Evolutionary conservation across 2,797 vertebrate genomes (phyloP), one percentile per base, ranked within the genome.

Genomic region (Vespertilio murinus): DNA sequence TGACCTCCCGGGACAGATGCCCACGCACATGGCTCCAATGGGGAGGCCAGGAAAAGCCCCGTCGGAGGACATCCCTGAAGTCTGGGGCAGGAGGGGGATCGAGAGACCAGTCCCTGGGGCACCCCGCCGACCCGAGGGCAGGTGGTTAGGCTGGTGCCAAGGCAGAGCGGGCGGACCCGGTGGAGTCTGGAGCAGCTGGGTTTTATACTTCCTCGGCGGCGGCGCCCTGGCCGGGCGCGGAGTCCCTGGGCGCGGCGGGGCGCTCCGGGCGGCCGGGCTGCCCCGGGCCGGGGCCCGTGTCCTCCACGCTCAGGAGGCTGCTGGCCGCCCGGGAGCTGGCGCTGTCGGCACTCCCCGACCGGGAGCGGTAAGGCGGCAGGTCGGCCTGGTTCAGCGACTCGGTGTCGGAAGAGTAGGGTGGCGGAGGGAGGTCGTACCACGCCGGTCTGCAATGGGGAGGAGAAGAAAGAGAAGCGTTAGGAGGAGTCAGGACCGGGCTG

Each of bases 341-440:
- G 77, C 98, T 98, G 79, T 91, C 65, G n/a, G 96, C 28, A 45
- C 98, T 98, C 3, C 97, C 98, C 0, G 97, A 97, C 18, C 98
- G 93, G 16, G 98, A 98, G 70, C 98, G 98, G 75, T 99, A 99
- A 8, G 98, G 98, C 54, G 99, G 99, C 93, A 99, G 98, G 74
- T 99, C 99, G 3, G 98, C 98, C 35, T 98, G 99, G 80, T 97
- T 97, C 42, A 98, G 96, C 77, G 97, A 97, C 30, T 99, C 99
- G 1, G 97, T 98, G 35, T 99, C 99, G 0, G 98, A 98, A 69
- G 98, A 99, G 77, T 99, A 99, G 3, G 99, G 99, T 0, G 99
- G 99, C 22, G 99, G 99, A 73, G 99, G 99, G 73, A 99, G 99
- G 97, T 99, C 99, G 89, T 99, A 99, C 99, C 99, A 99, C 0